Evolutionary conservation across 2,797 vertebrate genomes (phyloP).

Genomic region (Margarornis squamiger): DNA sequence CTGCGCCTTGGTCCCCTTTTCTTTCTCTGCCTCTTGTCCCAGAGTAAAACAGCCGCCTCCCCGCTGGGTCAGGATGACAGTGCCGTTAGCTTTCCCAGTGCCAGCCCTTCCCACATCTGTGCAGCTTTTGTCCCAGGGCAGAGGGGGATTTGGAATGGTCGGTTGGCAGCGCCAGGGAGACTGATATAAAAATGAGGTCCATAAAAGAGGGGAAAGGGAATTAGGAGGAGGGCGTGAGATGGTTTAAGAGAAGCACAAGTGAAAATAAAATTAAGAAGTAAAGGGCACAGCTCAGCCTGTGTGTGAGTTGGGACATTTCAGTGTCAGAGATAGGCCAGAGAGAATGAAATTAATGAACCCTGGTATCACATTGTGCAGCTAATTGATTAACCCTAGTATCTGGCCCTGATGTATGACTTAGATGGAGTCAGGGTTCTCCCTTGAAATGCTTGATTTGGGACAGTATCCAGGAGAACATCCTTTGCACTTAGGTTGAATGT

Average conservation of each 20-base stretch:
- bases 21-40: constrained; percentile 71
- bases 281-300: constrained; percentile 16
- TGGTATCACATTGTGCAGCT: not conserved
- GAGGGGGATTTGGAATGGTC: constrained; percentile 80
- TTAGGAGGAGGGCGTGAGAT: constrained; percentile 61
- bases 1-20: constrained; percentile 65
- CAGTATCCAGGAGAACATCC: not conserved
- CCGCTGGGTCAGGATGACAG: constrained; percentile 76
- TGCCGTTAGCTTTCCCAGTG: constrained; percentile 67
- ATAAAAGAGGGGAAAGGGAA: constrained; percentile 44
- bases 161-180: constrained; percentile 77
- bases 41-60: constrained; percentile 63
- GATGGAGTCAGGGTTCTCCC: not conserved
- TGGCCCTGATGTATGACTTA: not conserved
- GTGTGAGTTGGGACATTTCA: not conserved
- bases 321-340: not conserved
- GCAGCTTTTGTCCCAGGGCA: constrained; percentile 73
- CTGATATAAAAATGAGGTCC: constrained; percentile 71
- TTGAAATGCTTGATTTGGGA: not conserved
- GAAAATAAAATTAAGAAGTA: constrained; percentile 40
- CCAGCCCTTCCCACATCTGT: constrained; percentile 79
- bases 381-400: not conserved
- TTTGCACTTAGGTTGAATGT: accelerated
- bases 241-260: constrained; percentile 46
- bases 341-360: not conserved